Percentiles rank a stretch among this genome's conserved stretches.
These are phyloP conservation scores for Pygmarrhopalites habei DNA, from an alignment of 1,140 invertebrate species.

Conservation along the genomic window DNA sequence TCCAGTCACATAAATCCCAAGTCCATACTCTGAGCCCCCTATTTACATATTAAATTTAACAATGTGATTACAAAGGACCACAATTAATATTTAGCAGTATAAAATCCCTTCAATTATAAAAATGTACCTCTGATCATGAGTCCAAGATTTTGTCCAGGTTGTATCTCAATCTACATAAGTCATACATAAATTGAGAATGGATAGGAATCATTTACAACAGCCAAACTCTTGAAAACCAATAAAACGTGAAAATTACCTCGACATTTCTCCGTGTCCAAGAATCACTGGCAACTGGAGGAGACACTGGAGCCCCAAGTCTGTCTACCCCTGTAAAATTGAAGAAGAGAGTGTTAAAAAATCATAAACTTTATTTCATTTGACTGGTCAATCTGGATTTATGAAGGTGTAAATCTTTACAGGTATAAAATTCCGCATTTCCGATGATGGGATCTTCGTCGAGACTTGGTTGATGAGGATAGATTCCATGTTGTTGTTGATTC, in stretches of 20 bases:
- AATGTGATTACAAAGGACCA: too few species aligned
- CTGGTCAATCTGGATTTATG: neutral
- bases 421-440: too few species aligned
- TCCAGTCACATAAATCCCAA: slow-evolving; percentile 90
- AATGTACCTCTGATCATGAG: slow-evolving; percentile 88
- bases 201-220: too few species aligned
- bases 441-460: too few species aligned
- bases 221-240: too few species aligned
- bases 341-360: too few species aligned
- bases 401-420: too few species aligned
- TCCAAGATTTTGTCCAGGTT: slow-evolving; percentile 80
- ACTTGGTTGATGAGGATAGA: too few species aligned
- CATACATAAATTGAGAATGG: neutral
- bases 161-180: slow-evolving; percentile 50
- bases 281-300: slow-evolving; percentile 24
- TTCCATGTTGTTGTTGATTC: neutral
- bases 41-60: too few species aligned
- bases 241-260: too few species aligned
- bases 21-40: slow-evolving; percentile 86
- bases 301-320: slow-evolving; percentile 19
- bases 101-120: too few species aligned
- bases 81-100: too few species aligned
- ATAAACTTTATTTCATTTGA: neutral
- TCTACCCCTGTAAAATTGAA: slow-evolving; percentile 37
- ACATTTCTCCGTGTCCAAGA: slow-evolving; percentile 42